phyloP scores from a whole-genome alignment of 2,113 vertebrate species.

The Xiphophorus hellerii region DNA sequence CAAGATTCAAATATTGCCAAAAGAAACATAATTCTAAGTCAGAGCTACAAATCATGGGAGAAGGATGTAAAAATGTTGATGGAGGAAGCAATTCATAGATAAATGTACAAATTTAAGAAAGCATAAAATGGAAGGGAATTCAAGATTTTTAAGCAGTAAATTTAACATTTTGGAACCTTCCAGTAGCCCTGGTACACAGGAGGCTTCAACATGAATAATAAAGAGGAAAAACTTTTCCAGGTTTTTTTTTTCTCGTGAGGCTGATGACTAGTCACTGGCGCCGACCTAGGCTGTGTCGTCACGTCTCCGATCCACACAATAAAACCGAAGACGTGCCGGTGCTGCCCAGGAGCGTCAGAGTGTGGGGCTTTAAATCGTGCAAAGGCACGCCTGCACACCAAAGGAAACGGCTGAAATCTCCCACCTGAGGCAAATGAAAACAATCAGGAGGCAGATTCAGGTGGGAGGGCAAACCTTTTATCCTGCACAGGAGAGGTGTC shows the following conservation, averaged over 20 bases:
- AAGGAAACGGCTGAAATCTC: constrained; percentile 5
- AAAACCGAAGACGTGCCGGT: constrained; percentile 19
- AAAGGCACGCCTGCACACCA: constrained; percentile 21
- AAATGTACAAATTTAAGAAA: not conserved
- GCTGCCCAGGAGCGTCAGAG: not conserved
- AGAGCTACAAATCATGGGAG: not conserved
- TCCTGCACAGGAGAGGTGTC: constrained; percentile 23
- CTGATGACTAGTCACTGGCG: constrained; percentile 16
- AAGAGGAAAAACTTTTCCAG: not conserved
- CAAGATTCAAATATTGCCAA: not conserved
- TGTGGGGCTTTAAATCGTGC: constrained; percentile 18
- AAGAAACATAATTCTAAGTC: not conserved
- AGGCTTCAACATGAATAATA: not conserved
- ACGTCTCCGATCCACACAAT: not conserved
- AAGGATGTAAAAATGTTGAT: not conserved
- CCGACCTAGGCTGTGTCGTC: constrained; percentile 16
- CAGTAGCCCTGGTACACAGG: not conserved
- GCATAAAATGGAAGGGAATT: not conserved
- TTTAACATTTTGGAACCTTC: not conserved
- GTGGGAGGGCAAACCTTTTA: constrained; percentile 42
- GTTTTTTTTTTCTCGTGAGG: constrained; percentile 27
- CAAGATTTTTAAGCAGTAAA: not conserved
- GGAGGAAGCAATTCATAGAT: not conserved
- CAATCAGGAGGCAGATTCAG: constrained; percentile 29
- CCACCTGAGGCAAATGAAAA: constrained; percentile 19